Evolutionary conservation across 2,113 vertebrate genomes (phyloP).

Genomic region (Siniperca chuatsi): DNA sequence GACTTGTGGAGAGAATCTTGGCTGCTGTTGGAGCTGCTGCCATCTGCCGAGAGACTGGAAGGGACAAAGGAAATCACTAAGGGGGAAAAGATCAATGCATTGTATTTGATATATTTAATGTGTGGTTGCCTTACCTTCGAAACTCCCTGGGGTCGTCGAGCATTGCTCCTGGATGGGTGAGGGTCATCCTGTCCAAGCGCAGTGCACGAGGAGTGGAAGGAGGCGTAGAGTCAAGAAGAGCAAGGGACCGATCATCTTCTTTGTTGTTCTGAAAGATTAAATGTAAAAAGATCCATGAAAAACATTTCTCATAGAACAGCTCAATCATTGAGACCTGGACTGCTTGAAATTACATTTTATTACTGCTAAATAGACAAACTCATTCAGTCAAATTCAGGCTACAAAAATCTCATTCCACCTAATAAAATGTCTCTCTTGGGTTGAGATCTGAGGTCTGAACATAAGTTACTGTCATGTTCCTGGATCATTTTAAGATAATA

Average conservation of each 20-base stretch:
- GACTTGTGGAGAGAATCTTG: conserved; percentile 94
- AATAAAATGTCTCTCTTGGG: not conserved
- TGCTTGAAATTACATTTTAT: not conserved
- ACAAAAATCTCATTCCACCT: not conserved
- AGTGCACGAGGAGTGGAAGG: conserved; percentile 90
- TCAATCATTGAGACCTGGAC: not conserved
- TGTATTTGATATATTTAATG: too few species aligned
- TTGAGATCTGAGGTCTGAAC: too few species aligned
- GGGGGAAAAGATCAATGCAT: not conserved
- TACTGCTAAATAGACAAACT: not conserved
- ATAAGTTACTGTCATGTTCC: too few species aligned
- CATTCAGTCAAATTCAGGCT: not conserved
- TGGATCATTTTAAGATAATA: too few species aligned
- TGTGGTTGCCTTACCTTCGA: conserved; percentile 84
- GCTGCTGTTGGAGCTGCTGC: conserved; percentile 87
- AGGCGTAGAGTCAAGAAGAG: conserved; percentile 89
- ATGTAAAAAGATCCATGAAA: not conserved
- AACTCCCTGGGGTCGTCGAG: conserved; percentile 90
- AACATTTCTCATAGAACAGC: not conserved
- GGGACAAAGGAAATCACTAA: not conserved
- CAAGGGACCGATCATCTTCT: conserved; percentile 89
- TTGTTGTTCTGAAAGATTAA: conserved; percentile 86
- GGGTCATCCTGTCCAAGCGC: conserved; percentile 90
- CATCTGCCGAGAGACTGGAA: conserved; percentile 86
- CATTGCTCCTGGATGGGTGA: conserved; percentile 89